Percentiles rank a stretch among this genome's conserved stretches.
These are phyloP conservation scores for Drosophila yakuba DNA, from an alignment of 1,140 invertebrate species.

Conservation along the genomic window DNA sequence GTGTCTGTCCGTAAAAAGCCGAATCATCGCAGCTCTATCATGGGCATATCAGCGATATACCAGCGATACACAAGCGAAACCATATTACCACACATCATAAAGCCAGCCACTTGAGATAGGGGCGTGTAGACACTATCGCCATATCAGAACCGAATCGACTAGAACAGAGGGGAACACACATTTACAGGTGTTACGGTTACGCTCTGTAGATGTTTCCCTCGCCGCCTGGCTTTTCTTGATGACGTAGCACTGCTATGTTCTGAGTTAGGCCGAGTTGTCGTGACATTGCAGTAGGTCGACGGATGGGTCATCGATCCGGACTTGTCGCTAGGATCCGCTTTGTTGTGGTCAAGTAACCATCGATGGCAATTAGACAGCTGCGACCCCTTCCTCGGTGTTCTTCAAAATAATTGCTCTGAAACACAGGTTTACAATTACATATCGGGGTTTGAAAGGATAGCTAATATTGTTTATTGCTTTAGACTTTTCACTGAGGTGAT, in stretches of 20 bases:
- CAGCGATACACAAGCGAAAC: background rate
- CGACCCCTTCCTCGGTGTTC: background rate
- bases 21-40: conserved; percentile 1
- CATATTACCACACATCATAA: conserved; percentile 4
- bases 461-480: too few species aligned
- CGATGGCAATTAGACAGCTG: conserved; percentile 16
- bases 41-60: background rate
- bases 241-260: conserved; percentile 19
- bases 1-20: background rate
- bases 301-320: conserved; percentile 19
- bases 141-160: conserved; percentile 25
- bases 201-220: conserved; percentile 2
- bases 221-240: conserved; percentile 1
- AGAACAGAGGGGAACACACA: conserved; percentile 9
- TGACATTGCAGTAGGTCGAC: conserved; percentile 29
- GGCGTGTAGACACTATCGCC: background rate
- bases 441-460: background rate
- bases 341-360: conserved; percentile 29
- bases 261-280: background rate
- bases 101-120: conserved; percentile 23
- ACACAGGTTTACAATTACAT: background rate
- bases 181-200: conserved; percentile 21
- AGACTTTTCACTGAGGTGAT: too few species aligned
- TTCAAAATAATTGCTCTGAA: background rate
- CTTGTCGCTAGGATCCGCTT: conserved; percentile 19